These are phyloP conservation scores for Gymnogyps californianus DNA, from an alignment of 2,113 vertebrate genomes.

Conservation along the genomic window DNA sequence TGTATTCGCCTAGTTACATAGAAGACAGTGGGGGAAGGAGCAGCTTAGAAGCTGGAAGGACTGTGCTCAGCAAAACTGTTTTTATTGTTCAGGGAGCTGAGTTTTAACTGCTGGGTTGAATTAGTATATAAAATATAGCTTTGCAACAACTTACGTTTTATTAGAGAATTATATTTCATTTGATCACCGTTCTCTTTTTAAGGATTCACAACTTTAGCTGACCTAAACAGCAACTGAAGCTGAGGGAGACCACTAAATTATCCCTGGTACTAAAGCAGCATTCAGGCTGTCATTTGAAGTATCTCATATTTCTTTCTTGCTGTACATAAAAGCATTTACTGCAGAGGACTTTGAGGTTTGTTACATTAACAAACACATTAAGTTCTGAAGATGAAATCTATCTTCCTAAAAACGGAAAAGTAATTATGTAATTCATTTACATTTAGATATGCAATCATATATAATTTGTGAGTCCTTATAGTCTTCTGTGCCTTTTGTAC, in stretches of 20 bases:
- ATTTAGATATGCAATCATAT: conserved; percentile 13
- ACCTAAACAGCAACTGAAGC: conserved; percentile 25
- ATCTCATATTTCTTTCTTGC: conserved; percentile 7
- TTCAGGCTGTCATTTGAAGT: conserved; percentile 22
- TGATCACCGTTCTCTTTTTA: neutral
- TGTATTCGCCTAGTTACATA: neutral
- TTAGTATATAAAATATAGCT: neutral
- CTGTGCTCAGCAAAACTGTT: neutral
- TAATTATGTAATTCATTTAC: conserved; percentile 39
- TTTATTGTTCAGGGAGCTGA: conserved; percentile 12
- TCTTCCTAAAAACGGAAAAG: neutral
- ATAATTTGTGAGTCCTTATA: conserved; percentile 16
- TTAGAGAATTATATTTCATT: conserved; percentile 11
- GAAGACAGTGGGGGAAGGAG: conserved; percentile 17
- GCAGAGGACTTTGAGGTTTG: neutral
- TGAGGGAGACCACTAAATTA: conserved; percentile 3
- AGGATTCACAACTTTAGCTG: conserved; percentile 15
- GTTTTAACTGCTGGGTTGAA: conserved; percentile 29
- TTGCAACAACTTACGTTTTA: neutral
- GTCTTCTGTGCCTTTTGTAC: neutral
- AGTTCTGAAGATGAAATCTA: neutral
- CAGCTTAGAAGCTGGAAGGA: neutral
- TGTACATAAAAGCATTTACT: conserved; percentile 5
- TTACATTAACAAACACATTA: conserved; percentile 15
- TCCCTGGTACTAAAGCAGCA: neutral